Base-by-base conservation (phyloP, 1,140 invertebrate species). In the Tetramorium parvispinum region DNA sequence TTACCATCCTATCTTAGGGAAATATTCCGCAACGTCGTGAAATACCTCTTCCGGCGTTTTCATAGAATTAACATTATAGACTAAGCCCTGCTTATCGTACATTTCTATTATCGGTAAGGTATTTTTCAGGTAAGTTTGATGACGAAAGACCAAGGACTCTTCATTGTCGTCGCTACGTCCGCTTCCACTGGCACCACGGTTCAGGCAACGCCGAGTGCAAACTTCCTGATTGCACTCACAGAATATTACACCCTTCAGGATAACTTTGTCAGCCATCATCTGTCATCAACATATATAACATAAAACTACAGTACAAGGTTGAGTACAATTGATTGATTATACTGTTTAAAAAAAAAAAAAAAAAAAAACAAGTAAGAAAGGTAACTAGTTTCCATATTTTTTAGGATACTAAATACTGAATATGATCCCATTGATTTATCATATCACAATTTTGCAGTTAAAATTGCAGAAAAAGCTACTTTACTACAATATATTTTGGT, bases 131-230 rank as follows among this genome's bases (percentile, higher is more conserved):
- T 99, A 99, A 0, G 98, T 99, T 77, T 97, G 95, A 88, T 99
- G 98, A 91, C 99, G 96, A 94, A 99, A 99, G 85, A 97, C 96
- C 32, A 99, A 95, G 92, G 98, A 98, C 85, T 99, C 98, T 49
- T 96, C 92, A 94, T 99, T 99, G 93, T 99, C 99, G 95, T 99
- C 99, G 2, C 97, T 96, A 24, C 99, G 96, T 0, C 99, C 99
- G 94, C 98, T 99, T 27, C 98, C 98, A 66, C 97, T 97, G 21
- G 97, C 97, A 1, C 99, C 99, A 59, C 99, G 96, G 6, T 96
- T 96, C 63, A 99, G 93, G 93, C 98, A 99, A 51, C 99, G 96
- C 37, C 97, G 93, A 0, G 97, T 97, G 94, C 99, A 99, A 3
- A 97, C 96, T 82, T 99, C 97, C 92, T 98, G 96, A 10, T 96